Evolutionary conservation across 1,140 invertebrate genomes (phyloP), one percentile per base, ranked within the genome.

Genomic region (Brevipalpus yothersi): DNA sequence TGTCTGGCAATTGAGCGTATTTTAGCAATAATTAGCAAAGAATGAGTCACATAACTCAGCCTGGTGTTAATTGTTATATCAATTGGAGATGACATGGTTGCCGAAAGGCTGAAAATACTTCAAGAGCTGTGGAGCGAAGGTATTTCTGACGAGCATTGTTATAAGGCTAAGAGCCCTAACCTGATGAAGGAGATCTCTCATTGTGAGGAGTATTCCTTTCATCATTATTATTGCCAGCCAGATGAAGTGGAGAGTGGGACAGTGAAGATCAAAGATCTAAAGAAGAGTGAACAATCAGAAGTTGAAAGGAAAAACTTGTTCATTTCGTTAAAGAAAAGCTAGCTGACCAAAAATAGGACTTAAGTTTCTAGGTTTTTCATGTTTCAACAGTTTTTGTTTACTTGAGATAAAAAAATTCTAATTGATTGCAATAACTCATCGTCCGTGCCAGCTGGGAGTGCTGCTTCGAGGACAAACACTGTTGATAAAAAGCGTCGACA

Each of bases 1-100:
- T n/a, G 90, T 60, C 81, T 99, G 54, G 95, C 94, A 10, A 84
- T 99, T 17, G 95, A 99, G 70, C 76, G 95, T 45, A 80, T 98
- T 61, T 96, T 98, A 71, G 82, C 88, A 2, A 85, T 98, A 31
- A 69, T 97, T 55, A 93, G 69, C 19, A 60, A 55, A 15, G 45
- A 9, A 59, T 57, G 31, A 23, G 15, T 45, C 13, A 23, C n/a
- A 21, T 10, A 12, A n/a, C 15, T 41, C 39, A 21, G 12, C 47
- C 12, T 42, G 62, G 58, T 11, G 61, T 57, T 4, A 51, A 65
- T 21, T 53, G 43, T 47, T 96, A 80, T 86, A 0, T 83, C 87
- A 10, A 90, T 92, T 12, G 90, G 96, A 98, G 97, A 71, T 84
- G n/a, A 89, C 68, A 73, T 99, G 58, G 76, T 88, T 9, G 81